A percentile compares a stretch with the other conserved stretches of the same genome.
Conservation (phyloP, 2,888 invertebrate species). For the Plemyria rubiginata region DNA sequence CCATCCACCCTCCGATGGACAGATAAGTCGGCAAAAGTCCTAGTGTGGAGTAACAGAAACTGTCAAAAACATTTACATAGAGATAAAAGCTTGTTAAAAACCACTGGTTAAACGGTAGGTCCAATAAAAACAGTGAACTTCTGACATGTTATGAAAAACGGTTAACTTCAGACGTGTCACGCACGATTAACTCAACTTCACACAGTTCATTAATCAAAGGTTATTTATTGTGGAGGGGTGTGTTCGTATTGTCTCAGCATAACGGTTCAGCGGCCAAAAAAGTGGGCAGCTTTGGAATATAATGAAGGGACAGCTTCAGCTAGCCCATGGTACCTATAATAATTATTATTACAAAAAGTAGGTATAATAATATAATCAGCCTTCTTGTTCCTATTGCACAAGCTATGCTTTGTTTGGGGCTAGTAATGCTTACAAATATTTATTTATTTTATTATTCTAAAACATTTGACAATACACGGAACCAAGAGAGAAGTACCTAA, state of each 20-base stretch:
- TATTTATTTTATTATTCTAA: no score
- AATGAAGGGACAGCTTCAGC: constrained; percentile 30
- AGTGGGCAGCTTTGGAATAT: constrained; percentile 38
- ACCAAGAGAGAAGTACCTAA: no score
- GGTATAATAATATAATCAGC: no score
- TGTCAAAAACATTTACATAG: not conserved
- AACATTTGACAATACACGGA: no score
- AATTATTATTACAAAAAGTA: not conserved
- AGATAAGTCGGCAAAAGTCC: not conserved
- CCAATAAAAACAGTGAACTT: constrained; percentile 40
- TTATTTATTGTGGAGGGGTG: constrained; percentile 74
- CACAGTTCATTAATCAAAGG: constrained; percentile 73
- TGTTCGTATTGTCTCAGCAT: constrained; percentile 52
- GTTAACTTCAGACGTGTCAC: constrained; percentile 44
- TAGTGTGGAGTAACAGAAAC: not conserved
- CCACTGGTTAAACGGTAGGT: constrained; percentile 9
- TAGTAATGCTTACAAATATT: no score
- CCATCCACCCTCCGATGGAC: not conserved
- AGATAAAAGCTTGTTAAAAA: constrained; percentile 5
- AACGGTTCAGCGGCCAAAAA: constrained; percentile 27
- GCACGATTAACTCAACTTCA: constrained; percentile 57
- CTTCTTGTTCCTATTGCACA: no score
- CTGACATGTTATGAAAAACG: constrained; percentile 44
- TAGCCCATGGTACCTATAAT: not conserved
- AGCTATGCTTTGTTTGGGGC: no score